Evolutionary conservation across 2,113 vertebrate species (phyloP).

Genomic region (Leuciscus idus): DNA sequence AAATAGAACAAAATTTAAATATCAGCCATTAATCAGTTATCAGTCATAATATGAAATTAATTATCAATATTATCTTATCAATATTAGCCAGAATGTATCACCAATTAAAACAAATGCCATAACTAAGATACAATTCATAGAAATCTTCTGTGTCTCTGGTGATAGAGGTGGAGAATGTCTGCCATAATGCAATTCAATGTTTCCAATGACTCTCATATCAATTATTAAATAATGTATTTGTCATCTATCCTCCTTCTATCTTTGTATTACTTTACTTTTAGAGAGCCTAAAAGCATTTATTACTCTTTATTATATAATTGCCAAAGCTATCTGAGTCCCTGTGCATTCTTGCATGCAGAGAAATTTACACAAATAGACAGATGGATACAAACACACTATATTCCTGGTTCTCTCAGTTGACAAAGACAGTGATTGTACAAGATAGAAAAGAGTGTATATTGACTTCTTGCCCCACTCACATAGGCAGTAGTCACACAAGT

Average conservation of each 20-base stretch:
- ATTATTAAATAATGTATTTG: not conserved
- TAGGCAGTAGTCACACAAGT: not conserved
- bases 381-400: not conserved
- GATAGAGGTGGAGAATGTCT: not conserved
- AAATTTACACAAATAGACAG: not conserved
- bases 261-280: not conserved
- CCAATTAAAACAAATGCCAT: not conserved
- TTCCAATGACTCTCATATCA: not conserved
- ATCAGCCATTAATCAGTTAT: not conserved
- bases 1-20: no score
- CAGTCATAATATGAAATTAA: not conserved
- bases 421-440: not conserved
- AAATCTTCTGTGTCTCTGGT: not conserved
- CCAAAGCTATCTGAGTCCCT: not conserved
- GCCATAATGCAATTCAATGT: not conserved
- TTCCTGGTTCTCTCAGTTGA: not conserved
- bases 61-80: not conserved
- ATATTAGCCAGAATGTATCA: not conserved
- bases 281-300: not conserved
- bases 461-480: not conserved
- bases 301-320: conserved; percentile 1
- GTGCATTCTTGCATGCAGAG: not conserved
- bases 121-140: not conserved
- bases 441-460: not conserved
- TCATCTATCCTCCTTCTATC: not conserved